A percentile compares a stretch with the other conserved stretches of the same genome.
These are phyloP conservation scores for Campodea augens DNA, from an alignment of 1,140 invertebrate genomes.

Conservation along the genomic window DNA sequence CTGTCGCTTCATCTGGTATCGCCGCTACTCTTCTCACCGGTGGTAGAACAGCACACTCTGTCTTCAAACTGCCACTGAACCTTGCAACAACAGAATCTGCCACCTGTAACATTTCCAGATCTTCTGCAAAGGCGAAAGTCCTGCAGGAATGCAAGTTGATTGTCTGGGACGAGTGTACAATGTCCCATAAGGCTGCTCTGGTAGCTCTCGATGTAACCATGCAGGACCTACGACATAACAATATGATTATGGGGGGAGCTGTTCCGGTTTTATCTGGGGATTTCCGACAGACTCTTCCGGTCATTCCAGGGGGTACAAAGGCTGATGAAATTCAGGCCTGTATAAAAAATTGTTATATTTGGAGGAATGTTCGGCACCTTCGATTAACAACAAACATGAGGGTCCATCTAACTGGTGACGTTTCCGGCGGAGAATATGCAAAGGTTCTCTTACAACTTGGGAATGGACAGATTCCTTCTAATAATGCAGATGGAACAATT, in stretches of 20 bases:
- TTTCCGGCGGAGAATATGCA: constrained; percentile 6
- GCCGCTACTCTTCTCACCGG: constrained; percentile 24
- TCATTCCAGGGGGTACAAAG: constrained; percentile 23
- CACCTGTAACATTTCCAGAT: constrained; percentile 22
- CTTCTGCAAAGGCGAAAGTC: constrained; percentile 16
- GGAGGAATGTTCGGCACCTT: constrained; percentile 14
- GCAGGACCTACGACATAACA: constrained; percentile 16
- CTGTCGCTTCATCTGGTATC: constrained; percentile 26
- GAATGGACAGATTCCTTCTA: constrained; percentile 11
- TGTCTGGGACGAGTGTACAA: constrained; percentile 23
- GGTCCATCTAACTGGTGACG: constrained; percentile 6
- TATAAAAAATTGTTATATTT: constrained; percentile 18
- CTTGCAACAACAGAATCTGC: constrained; percentile 15
- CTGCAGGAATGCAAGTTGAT: constrained; percentile 18
- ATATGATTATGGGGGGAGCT: constrained; percentile 17
- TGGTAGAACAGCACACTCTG: constrained; percentile 21
- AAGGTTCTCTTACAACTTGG: constrained; percentile 12
- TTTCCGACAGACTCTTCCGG: constrained; percentile 30
- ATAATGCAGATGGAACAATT: constrained; percentile 5
- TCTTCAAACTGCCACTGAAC: constrained; percentile 18
- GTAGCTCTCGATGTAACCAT: constrained; percentile 19
- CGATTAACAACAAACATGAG: constrained; percentile 14
- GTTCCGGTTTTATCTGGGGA: constrained; percentile 23
- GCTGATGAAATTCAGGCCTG: constrained; percentile 26
- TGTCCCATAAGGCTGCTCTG: constrained; percentile 18